Base-by-base conservation (phyloP, 2,888 invertebrate species). In the Tholera decimalis region DNA sequence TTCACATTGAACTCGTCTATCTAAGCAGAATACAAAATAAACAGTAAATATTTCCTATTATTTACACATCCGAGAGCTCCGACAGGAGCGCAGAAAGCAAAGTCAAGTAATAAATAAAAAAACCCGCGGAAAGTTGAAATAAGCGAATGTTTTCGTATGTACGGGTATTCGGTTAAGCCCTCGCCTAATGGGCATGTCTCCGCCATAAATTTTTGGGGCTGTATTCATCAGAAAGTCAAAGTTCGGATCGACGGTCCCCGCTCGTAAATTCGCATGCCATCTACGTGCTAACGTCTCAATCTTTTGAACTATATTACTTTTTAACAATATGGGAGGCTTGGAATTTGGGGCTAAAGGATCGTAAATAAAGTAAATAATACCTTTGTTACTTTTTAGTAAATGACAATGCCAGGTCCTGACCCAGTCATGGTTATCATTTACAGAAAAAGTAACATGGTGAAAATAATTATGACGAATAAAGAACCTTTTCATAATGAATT, bases 261-360 rank as follows among this genome's bases (percentile, higher is more conserved):
- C 24, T 79, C 82, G 72, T 79, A 82, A 79, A 82, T 75, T 64
- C 57, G 64, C 66, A 57, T 62, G 57, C 64, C 44, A 62, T 65
- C 56, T 75, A 71, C 82, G 80, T 82, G 75, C 47, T 65, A 75
- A 82, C 53, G 54, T 46, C 63, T 74, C 63, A 66, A 79, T 82
- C 65, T 73, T 77, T 65, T 79, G 50, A 69, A 47, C 8, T 41
- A 55, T 47, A 28, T 28, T 60, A 46, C 53, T 58, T 58, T 72
- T 63, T 61, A 68, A 73, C 33, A n/a, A 13, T 44, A 47, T 44
- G 26, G 43, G 20, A 55, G 50, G 24, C 22, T 18, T 24, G 30
- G 7, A 22, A n/a, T 24, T 43, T 22, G 37, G 30, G 41, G 63
- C 39, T 44, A 51, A 9, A 30, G 4, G 22, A 1, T 13, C 22